Conservation (phyloP, 2,797 vertebrate species). For the Merluccius polli region DNA sequence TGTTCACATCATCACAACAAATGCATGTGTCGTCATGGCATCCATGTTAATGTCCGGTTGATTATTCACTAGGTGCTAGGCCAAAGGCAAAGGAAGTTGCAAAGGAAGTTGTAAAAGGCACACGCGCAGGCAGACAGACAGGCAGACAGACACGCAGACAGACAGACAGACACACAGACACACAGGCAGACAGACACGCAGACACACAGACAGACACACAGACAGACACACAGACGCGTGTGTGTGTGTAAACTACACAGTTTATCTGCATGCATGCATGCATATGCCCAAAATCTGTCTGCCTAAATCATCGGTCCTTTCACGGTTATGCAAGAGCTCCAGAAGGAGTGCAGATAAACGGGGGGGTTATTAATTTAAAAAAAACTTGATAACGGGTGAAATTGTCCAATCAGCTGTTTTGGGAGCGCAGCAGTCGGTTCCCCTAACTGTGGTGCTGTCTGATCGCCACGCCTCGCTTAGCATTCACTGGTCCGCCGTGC, state of each 20-base stretch:
- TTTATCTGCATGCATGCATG: neutral
- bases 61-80: too few relatives aligned
- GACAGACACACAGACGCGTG: neutral
- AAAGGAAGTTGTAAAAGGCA: too few relatives aligned
- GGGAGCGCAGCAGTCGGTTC: constrained; percentile 50
- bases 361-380: constrained; percentile 27
- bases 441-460: constrained; percentile 45
- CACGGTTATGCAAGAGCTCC: constrained; percentile 53
- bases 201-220: neutral
- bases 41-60: too few relatives aligned
- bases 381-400: constrained; percentile 59
- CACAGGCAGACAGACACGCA: neutral
- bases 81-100: too few relatives aligned
- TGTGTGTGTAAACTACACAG: neutral
- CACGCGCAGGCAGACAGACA: too few relatives aligned
- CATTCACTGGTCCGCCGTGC: constrained; percentile 56
- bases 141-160: too few relatives aligned
- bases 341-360: constrained; percentile 30
- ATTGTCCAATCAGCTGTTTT: constrained; percentile 34
- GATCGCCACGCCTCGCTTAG: constrained; percentile 33
- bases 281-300: neutral
- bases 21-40: too few relatives aligned
- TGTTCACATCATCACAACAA: too few relatives aligned
- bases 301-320: constrained; percentile 33
- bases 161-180: neutral